These are phyloP conservation scores for Dicroscelio sp. DNA, from an alignment of 2,888 invertebrate species.

Conservation along the genomic window DNA sequence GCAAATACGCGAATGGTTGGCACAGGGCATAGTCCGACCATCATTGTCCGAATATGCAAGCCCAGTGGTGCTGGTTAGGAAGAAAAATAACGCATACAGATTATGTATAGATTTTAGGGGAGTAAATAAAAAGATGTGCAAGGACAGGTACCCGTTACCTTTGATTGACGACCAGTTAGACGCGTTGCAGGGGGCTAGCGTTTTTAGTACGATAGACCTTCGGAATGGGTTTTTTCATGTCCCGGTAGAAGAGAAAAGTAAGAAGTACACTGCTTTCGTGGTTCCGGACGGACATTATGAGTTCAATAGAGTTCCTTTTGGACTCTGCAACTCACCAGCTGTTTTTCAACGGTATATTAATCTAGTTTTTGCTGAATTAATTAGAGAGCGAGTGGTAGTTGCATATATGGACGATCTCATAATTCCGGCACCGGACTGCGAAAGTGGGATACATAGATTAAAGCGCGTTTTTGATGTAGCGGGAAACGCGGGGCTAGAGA, in stretches of 20 bases:
- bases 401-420: not conserved
- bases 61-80: not conserved
- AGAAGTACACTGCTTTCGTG: not conserved
- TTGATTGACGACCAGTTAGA: not conserved
- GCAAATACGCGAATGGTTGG: not conserved
- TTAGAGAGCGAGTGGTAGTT: not conserved
- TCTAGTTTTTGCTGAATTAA: not conserved
- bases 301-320: not conserved
- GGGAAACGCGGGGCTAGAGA: not conserved
- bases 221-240: constrained; percentile 12
- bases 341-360: constrained; percentile 7
- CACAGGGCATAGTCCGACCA: not conserved
- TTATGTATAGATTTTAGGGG: not conserved
- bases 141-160: not conserved
- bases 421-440: not conserved
- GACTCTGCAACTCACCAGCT: constrained; percentile 1
- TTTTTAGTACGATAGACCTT: not conserved
- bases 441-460: not conserved
- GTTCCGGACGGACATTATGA: not conserved
- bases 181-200: not conserved
- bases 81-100: not conserved
- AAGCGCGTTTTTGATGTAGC: not conserved
- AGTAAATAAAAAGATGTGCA: not conserved
- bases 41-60: not conserved
- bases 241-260: not conserved